Evolutionary conservation across 2,888 invertebrate species (phyloP).

Genomic region (Acrocera orbiculus): DNA sequence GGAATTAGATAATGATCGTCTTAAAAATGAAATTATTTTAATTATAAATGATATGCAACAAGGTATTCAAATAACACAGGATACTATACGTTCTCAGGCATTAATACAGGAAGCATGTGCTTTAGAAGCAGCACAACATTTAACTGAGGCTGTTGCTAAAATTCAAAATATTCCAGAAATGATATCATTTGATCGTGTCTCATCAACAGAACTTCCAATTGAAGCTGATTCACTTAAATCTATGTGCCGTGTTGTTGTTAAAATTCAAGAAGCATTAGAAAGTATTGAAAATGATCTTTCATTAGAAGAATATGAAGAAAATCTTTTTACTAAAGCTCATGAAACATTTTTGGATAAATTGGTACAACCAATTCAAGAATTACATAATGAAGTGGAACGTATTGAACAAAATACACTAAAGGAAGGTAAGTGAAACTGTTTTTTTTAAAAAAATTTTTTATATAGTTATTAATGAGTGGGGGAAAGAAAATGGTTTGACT

Average conservation of each 20-base stretch:
- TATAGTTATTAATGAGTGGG: too few species aligned
- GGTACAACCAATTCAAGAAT: conserved; percentile 21
- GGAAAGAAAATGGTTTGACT: too few species aligned
- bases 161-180: conserved; percentile 16
- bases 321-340: conserved; percentile 25
- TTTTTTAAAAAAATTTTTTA: too few species aligned
- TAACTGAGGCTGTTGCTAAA: conserved; percentile 27
- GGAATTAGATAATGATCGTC: conserved; percentile 31
- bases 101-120: conserved; percentile 36
- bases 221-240: conserved; percentile 25
- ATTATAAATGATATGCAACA: conserved; percentile 35
- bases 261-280: conserved; percentile 32
- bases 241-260: conserved; percentile 30
- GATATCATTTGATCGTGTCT: conserved; percentile 22
- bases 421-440: too few species aligned
- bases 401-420: conserved; percentile 20
- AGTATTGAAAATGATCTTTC: conserved; percentile 27
- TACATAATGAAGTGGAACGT: conserved; percentile 20
- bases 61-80: conserved; percentile 35
- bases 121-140: conserved; percentile 28
- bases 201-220: conserved; percentile 22
- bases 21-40: conserved; percentile 32
- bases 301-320: conserved; percentile 24
- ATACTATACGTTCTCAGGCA: conserved; percentile 37
- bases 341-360: conserved; percentile 23